Conservation (phyloP, 2,113 vertebrate species). For the Vanacampus margaritifer region DNA sequence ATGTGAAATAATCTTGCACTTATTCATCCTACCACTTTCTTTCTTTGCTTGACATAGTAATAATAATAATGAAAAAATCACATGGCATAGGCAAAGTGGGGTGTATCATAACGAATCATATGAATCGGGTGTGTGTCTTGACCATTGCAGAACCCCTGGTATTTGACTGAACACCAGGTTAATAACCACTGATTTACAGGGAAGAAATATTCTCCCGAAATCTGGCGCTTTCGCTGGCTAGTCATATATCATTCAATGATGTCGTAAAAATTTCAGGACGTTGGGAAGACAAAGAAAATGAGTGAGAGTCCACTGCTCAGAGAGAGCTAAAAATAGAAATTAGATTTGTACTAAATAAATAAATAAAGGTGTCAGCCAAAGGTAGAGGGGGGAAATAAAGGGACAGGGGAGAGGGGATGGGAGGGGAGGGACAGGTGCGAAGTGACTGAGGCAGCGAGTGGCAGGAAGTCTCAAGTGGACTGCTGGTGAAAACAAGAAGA, state of each 20-base stretch:
- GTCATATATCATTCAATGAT: constrained; percentile 65
- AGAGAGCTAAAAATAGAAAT: constrained; percentile 47
- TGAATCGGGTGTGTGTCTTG: background rate
- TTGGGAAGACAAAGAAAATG: constrained; percentile 38
- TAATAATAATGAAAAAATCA: too few species aligned
- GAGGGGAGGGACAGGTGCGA: constrained; percentile 51
- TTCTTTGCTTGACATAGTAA: too few species aligned
- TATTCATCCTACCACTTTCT: too few species aligned
- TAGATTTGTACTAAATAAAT: constrained; percentile 12
- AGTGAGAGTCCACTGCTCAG: constrained; percentile 24
- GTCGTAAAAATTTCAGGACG: constrained; percentile 53
- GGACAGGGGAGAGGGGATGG: constrained; percentile 29
- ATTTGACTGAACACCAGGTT: constrained; percentile 3
- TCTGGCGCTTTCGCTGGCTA: constrained; percentile 52
- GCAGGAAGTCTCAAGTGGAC: constrained; percentile 46
- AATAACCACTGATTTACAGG: constrained; percentile 15
- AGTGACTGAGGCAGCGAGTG: constrained; percentile 58
- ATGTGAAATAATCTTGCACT: too few species aligned
- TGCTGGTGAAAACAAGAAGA: constrained; percentile 44
- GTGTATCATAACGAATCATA: constrained; percentile 14
- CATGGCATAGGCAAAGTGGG: too few species aligned
- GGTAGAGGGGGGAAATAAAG: constrained; percentile 18
- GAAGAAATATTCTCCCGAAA: constrained; percentile 26
- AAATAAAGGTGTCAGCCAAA: constrained; percentile 14
- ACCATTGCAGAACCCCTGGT: too few species aligned